These are phyloP conservation scores for Cariama cristata DNA, from an alignment of 2,113 vertebrate species.

Conservation along the genomic window DNA sequence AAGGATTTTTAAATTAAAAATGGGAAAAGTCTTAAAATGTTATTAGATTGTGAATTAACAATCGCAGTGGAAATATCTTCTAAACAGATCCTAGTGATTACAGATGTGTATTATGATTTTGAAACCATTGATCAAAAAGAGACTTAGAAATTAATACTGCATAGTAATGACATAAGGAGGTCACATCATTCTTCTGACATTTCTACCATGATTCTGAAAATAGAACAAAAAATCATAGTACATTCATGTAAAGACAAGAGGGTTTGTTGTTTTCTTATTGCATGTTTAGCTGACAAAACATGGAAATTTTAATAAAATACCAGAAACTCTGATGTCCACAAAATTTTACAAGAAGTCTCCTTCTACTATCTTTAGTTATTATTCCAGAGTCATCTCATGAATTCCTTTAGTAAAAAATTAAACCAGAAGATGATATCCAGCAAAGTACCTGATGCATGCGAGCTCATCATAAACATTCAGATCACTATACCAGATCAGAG, in stretches of 20 bases:
- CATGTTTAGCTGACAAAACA: neutral
- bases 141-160: neutral
- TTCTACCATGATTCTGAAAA: neutral
- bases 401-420: neutral
- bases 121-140: neutral
- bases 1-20: neutral
- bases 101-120: neutral
- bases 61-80: neutral
- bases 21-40: neutral
- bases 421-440: neutral
- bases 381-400: neutral
- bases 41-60: neutral
- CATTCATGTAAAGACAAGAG: neutral
- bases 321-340: neutral
- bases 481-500: neutral
- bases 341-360: neutral
- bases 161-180: neutral
- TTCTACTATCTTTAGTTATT: neutral
- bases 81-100: neutral
- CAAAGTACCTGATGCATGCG: neutral
- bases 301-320: neutral
- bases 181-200: neutral
- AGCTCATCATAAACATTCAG: neutral
- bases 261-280: neutral
- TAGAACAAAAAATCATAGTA: neutral